Evolutionary conservation across 2,888 invertebrate species (phyloP).

Genomic region (Drosophila neonasuta): DNA sequence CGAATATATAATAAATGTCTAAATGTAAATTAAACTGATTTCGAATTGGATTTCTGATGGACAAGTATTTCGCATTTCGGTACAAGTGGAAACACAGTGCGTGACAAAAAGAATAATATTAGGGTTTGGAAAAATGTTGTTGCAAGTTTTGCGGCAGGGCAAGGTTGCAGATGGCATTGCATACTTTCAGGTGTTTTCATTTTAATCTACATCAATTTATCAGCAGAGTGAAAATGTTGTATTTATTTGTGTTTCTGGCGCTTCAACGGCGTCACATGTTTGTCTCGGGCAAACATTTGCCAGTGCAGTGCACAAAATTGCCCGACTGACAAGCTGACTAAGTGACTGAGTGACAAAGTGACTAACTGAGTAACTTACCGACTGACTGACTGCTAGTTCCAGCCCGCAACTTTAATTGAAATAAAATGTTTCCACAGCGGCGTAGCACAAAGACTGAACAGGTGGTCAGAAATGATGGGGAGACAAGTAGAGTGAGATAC

Average conservation of each 20-base stretch:
- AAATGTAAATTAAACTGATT: too few species aligned
- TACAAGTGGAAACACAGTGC: not conserved
- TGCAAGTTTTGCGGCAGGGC: conserved; percentile 24
- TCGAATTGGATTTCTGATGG: not conserved
- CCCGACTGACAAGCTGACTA: conserved; percentile 8
- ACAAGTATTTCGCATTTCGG: not conserved
- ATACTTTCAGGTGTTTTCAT: conserved; percentile 59
- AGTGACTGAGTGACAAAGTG: not conserved
- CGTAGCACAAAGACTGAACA: conserved; percentile 37
- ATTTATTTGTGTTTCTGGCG: conserved; percentile 35
- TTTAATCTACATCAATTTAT: conserved; percentile 63
- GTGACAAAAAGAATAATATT: conserved; percentile 11
- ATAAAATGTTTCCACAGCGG: conserved; percentile 61
- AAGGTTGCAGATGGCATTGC: conserved; percentile 27
- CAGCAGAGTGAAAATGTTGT: conserved; percentile 25
- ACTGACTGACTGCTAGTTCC: conserved; percentile 15
- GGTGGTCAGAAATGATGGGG: conserved; percentile 19
- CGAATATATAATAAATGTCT: not conserved
- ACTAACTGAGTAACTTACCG: not conserved
- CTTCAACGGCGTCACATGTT: conserved; percentile 51
- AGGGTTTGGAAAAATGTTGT: conserved; percentile 10
- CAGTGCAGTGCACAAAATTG: conserved; percentile 39
- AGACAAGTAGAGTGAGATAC: not conserved
- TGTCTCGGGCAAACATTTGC: conserved; percentile 59
- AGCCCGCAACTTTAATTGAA: conserved; percentile 66